Evolutionary conservation across 2,888 invertebrate genomes (phyloP).

Genomic region (Pristionchus mayeri): DNA sequence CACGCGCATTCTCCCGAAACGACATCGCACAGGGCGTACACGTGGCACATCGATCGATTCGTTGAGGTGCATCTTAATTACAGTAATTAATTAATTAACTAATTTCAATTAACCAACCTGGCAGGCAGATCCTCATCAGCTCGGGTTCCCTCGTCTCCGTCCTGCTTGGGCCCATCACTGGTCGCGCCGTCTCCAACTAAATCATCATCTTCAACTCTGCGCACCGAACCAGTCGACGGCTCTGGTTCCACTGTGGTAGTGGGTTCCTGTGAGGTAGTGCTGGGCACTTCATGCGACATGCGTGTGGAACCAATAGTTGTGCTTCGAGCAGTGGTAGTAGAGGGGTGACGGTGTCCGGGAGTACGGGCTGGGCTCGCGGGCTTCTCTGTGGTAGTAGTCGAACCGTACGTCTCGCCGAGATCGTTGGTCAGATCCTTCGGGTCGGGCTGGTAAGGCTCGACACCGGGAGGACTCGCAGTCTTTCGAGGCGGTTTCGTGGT

Average conservation of each 20-base stretch:
- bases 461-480: conserved; percentile 15
- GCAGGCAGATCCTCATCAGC: background rate
- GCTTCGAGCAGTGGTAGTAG: background rate
- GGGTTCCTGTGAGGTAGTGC: too few species aligned
- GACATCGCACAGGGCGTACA: conserved; percentile 66
- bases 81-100: background rate
- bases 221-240: background rate
- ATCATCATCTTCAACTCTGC: conserved; percentile 25
- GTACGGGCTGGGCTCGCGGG: background rate
- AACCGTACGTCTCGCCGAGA: conserved; percentile 42
- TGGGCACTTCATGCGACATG: conserved; percentile 33
- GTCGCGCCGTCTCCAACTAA: background rate
- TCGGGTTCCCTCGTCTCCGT: background rate
- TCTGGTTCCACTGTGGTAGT: background rate
- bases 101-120: background rate
- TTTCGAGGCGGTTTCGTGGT: background rate
- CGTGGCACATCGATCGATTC: conserved; percentile 60
- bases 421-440: conserved; percentile 35
- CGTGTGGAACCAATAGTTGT: background rate
- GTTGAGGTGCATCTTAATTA: conserved; percentile 28
- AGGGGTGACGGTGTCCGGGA: background rate
- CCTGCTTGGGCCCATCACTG: background rate
- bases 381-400: background rate
- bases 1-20: conserved; percentile 62
- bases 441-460: conserved; percentile 33